These are phyloP conservation scores for Mormoops blainvillei DNA, from an alignment of 2,113 vertebrate species.

Conservation along the genomic window DNA sequence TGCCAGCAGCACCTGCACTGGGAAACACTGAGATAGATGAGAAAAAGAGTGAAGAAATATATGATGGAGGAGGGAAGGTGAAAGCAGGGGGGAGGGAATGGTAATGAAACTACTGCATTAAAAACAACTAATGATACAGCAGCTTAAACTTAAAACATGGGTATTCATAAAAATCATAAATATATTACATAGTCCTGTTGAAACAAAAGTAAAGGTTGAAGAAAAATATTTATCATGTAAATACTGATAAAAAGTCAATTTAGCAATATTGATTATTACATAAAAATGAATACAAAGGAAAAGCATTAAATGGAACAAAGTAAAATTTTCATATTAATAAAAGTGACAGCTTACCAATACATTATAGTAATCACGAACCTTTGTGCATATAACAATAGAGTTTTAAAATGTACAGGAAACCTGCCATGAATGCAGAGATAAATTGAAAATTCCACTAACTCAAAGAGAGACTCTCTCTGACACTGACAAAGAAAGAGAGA, in stretches of 20 bases:
- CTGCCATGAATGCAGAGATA: background rate
- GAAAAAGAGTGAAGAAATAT: background rate
- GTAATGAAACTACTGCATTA: background rate
- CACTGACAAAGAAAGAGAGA: background rate
- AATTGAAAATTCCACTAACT: background rate
- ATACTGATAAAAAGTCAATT: background rate
- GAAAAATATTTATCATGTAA: background rate
- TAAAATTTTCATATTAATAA: background rate
- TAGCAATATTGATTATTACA: background rate
- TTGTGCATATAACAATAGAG: background rate
- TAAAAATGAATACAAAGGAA: background rate
- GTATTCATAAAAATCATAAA: background rate
- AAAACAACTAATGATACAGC: background rate
- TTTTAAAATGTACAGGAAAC: background rate
- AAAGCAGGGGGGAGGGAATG: background rate
- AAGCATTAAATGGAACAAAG: background rate
- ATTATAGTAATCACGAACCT: background rate
- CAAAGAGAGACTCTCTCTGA: background rate
- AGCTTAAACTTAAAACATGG: background rate
- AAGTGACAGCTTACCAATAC: background rate
- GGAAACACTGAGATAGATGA: background rate
- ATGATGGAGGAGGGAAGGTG: fast-evolving
- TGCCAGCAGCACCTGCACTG: fast-evolving
- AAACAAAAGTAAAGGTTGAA: background rate
- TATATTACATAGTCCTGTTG: background rate